A percentile compares a stretch with the other conserved stretches of the same genome.
These are phyloP conservation scores for Tragulus kanchil DNA, from an alignment of 2,113 vertebrate genomes.

Conservation along the genomic window DNA sequence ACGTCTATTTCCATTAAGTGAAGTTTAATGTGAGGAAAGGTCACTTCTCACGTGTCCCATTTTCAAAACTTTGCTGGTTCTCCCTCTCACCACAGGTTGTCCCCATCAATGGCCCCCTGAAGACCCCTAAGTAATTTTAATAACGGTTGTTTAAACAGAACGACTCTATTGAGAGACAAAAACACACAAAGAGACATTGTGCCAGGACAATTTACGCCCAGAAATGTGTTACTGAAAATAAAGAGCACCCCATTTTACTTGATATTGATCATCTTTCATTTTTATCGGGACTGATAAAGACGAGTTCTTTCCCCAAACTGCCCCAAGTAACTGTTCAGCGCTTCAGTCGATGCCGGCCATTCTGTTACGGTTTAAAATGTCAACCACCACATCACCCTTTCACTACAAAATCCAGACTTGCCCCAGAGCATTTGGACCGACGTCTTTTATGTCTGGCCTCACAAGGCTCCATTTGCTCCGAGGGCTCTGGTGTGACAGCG, in stretches of 20 bases:
- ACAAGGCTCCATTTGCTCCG: neutral
- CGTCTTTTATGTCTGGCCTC: neutral
- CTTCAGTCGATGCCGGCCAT: fast-evolving
- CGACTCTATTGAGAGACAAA: neutral
- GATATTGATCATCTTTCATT: neutral
- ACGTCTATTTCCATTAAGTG: neutral
- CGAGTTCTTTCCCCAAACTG: neutral
- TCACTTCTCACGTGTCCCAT: neutral
- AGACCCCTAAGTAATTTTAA: no score
- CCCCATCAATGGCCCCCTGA: no score
- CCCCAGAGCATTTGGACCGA: neutral
- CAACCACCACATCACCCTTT: neutral
- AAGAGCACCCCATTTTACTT: fast-evolving
- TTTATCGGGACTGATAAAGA: neutral
- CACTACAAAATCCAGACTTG: neutral
- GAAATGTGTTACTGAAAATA: neutral
- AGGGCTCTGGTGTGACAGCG: neutral
- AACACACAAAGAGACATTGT: neutral
- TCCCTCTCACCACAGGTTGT: fast-evolving
- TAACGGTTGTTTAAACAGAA: neutral
- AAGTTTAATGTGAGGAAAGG: neutral
- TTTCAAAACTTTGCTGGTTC: neutral
- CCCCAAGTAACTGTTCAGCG: neutral
- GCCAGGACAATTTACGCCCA: neutral
- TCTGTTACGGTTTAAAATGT: neutral